These are phyloP conservation scores for Brevimyrus niger DNA, from an alignment of 2,113 vertebrate species.

Conservation along the genomic window DNA sequence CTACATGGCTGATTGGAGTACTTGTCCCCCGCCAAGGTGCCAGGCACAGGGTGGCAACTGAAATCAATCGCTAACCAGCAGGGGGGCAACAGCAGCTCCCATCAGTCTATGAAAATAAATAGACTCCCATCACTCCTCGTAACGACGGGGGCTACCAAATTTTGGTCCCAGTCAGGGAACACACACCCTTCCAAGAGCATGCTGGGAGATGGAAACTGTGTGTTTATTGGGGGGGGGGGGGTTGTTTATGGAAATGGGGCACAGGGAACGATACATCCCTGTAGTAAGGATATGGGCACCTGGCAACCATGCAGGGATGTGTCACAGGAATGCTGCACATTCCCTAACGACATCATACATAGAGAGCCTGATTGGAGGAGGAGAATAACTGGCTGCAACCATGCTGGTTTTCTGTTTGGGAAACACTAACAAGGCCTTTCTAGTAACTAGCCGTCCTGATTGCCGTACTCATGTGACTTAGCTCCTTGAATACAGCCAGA, in stretches of 20 bases:
- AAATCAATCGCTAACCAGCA: constrained; percentile 44
- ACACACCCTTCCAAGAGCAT: background rate
- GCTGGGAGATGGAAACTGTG: background rate
- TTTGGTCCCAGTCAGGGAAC: background rate
- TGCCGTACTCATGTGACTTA: background rate
- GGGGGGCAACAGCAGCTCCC: background rate
- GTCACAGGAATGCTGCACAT: background rate
- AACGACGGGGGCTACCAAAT: background rate
- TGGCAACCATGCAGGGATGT: background rate
- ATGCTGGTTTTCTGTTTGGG: background rate
- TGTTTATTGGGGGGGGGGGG: background rate
- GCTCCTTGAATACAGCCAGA: background rate
- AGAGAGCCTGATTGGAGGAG: background rate
- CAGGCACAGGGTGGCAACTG: constrained; percentile 42
- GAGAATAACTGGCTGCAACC: background rate
- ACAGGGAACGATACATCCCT: background rate
- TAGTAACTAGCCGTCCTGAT: background rate
- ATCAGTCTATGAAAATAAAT: constrained; percentile 12
- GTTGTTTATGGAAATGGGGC: background rate
- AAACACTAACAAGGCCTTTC: background rate
- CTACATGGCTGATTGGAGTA: constrained; percentile 50
- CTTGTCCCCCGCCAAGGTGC: constrained; percentile 40
- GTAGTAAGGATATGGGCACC: background rate
- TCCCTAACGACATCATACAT: background rate
- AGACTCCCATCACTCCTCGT: background rate